Evolutionary conservation across 1,140 invertebrate genomes (phyloP).

Genomic region (Pollicipes pollicipes): DNA sequence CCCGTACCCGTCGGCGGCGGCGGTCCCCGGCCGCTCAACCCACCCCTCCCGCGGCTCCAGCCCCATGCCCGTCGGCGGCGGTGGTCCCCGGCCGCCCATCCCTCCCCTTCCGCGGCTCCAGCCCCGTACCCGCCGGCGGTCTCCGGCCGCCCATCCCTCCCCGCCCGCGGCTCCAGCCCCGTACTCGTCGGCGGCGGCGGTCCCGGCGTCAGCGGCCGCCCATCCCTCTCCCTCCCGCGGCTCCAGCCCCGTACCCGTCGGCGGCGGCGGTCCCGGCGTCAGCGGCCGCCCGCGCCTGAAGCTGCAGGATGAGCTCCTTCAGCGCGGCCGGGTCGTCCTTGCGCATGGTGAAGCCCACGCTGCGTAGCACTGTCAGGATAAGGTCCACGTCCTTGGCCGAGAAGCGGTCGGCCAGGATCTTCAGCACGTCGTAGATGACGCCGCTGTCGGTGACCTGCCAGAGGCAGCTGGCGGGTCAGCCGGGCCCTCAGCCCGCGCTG

Average conservation of each 20-base stretch:
- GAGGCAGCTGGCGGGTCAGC: slow-evolving; percentile 32
- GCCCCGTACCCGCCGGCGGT: too few species aligned
- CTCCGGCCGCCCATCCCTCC: too few species aligned
- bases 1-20: too few species aligned
- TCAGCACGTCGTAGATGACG: slow-evolving; percentile 58
- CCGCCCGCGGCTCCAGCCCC: too few species aligned
- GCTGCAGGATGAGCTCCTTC: slow-evolving; percentile 56
- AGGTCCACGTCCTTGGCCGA: slow-evolving; percentile 71
- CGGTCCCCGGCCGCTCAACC: too few species aligned
- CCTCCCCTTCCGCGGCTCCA: too few species aligned
- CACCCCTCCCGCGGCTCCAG: too few species aligned
- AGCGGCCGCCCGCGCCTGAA: slow-evolving; percentile 47
- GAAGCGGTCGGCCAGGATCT: slow-evolving; percentile 40
- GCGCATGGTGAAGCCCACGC: slow-evolving; percentile 60
- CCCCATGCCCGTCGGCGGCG: slow-evolving; percentile 5
- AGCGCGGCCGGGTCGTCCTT: slow-evolving; percentile 70
- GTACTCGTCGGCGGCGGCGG: too few species aligned
- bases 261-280: background rate
- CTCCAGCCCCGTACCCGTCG: slow-evolving; percentile 8
- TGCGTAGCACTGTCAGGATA: slow-evolving; percentile 56
- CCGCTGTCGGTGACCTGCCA: slow-evolving; percentile 43
- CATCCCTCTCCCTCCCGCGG: too few species aligned
- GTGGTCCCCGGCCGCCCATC: slow-evolving; percentile 31
- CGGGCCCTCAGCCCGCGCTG: background rate
- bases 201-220: too few species aligned